Conservation (phyloP, 2,113 vertebrate genomes). For the Macaca mulatta region DNA sequence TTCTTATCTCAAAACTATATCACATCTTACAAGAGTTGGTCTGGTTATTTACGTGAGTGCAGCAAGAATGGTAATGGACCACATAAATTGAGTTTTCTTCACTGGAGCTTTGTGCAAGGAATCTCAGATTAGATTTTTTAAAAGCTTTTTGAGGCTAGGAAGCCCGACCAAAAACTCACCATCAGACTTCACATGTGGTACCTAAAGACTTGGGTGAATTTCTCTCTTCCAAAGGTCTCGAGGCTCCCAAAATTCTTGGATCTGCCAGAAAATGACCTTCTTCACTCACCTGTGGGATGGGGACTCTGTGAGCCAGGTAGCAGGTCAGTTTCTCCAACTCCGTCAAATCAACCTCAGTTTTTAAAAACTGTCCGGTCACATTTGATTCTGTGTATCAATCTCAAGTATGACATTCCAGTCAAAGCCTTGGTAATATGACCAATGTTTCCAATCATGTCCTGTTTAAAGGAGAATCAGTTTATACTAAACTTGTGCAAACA, state of each 20-base stretch:
- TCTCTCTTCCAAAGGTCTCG: not conserved
- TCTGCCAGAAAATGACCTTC: not conserved
- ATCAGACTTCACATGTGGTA: not conserved
- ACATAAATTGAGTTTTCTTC: too few species aligned
- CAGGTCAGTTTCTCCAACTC: not conserved
- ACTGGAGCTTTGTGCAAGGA: not conserved
- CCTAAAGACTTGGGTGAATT: not conserved
- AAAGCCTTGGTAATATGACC: not conserved
- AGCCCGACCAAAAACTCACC: not conserved
- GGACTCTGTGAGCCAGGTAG: not conserved
- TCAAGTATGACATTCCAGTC: not conserved
- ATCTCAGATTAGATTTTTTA: not conserved
- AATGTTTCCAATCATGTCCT: not conserved
- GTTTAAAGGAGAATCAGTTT: not conserved
- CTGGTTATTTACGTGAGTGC: too few species aligned
- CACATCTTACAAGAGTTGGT: too few species aligned
- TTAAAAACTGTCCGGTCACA: not conserved
- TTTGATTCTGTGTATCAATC: not conserved
- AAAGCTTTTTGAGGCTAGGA: not conserved
- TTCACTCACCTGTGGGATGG: too few species aligned
- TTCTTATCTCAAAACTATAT: not conserved
- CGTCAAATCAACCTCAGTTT: not conserved
- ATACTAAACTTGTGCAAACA: too few species aligned
- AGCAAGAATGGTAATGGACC: not conserved
- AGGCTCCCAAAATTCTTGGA: not conserved